These are phyloP conservation scores for Trididemnum nubilum DNA, from an alignment of 23 tunicate species.

Conservation along the genomic window DNA sequence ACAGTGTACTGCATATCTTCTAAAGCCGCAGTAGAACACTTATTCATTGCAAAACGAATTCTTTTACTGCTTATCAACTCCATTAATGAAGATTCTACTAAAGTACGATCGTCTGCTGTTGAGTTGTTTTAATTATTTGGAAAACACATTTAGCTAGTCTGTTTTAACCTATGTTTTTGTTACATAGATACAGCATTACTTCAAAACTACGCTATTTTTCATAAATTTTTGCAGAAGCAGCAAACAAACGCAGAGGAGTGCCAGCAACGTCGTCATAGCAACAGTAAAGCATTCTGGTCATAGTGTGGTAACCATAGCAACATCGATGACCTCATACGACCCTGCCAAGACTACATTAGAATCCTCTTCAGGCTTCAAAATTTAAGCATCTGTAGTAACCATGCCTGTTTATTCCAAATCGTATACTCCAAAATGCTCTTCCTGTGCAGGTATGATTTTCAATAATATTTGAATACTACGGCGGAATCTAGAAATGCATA, in stretches of 20 bases:
- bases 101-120: too few relatives aligned
- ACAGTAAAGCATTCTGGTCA: conserved; percentile 48
- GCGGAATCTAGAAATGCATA: too few relatives aligned
- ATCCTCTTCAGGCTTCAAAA: conserved; percentile 35
- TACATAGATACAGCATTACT: too few relatives aligned
- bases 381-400: conserved; percentile 75
- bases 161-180: too few relatives aligned
- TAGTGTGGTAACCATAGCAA: conserved; percentile 36
- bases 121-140: too few relatives aligned
- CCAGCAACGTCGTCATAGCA: conserved; percentile 52
- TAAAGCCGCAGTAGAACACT: too few relatives aligned
- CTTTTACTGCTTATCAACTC: too few relatives aligned
- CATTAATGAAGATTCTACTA: too few relatives aligned
- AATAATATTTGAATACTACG: neutral
- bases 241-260: conserved; percentile 1
- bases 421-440: neutral
- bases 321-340: neutral
- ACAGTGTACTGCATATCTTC: too few relatives aligned
- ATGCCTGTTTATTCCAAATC: conserved; percentile 78
- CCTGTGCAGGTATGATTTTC: conserved; percentile 15
- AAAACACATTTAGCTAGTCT: too few relatives aligned
- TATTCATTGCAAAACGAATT: too few relatives aligned
- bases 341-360: neutral
- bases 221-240: conserved; percentile 19
- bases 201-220: too few relatives aligned